Base-by-base conservation (phyloP, 2,113 vertebrate genomes). In the Myxocyprinus asiaticus region DNA sequence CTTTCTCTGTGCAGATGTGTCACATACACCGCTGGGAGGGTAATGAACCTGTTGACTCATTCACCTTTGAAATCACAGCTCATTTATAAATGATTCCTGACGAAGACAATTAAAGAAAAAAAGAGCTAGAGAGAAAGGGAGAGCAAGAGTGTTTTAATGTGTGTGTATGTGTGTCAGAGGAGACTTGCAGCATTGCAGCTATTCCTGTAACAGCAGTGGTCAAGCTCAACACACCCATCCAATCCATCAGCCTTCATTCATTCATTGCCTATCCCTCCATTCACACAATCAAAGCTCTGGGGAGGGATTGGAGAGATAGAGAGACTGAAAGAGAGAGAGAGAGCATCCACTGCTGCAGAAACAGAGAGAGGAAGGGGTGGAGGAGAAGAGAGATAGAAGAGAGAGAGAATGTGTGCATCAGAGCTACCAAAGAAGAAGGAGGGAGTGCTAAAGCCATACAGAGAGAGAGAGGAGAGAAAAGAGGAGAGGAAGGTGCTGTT, bases 181-280 rank as follows among this genome's bases (percentile, higher is more conserved):
- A 33, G 22, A 33, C 22, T 58, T 77, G 42, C 78, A 75, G 79
- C 76, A 79, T 67, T 81, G 75, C 79, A 83, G 74, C 71, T 78
- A 68, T 64, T 79, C 43, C 55, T 81, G 42, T 74, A 77, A 76
- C 62, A 74, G 42, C 62, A 67, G 45, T 67, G 63, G 78, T 86
- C 66, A 74, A 50, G 69, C 51, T 55, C 71, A 80, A 77, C 77
- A 81, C 78, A 73, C 72, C 78, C 62, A 67, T 43, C 56, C 55
- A 62, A 80, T 83, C 76, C 81, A 85, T 85, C 83, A 86, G 77
- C 45, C 74, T 78, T 75, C 77, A 77, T 85, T 87, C 79, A 82
- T 81, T 67, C 74, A 70, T 67, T 63, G 62, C 44, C 76, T 47
- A 80, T 70, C 66, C 79, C 56, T 81, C 70, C 74, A 85, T 85